Conservation (phyloP, 2,113 vertebrate species). For the Ciconia stormi region DNA sequence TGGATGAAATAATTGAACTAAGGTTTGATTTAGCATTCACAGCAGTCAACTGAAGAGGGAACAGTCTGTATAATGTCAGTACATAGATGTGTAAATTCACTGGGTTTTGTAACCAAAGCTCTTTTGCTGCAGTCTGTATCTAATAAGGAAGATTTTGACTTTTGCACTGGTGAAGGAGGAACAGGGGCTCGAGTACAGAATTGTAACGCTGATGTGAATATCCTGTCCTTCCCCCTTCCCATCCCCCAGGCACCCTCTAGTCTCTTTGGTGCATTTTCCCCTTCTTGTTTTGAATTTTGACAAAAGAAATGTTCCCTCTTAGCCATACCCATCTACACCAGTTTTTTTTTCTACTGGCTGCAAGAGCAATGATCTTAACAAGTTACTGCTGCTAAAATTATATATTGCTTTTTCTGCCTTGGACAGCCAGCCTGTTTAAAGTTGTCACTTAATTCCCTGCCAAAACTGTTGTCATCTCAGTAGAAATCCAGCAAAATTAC, state of each 20-base stretch:
- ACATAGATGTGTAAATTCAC: neutral
- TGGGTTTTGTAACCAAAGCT: neutral
- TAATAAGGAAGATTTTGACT: neutral
- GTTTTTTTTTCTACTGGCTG: neutral
- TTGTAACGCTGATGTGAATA: neutral
- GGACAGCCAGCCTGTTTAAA: constrained; percentile 36
- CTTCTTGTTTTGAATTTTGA: neutral
- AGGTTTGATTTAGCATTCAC: neutral
- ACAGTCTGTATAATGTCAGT: neutral
- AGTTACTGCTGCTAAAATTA: constrained; percentile 55
- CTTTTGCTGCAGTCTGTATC: neutral
- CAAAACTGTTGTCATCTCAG: constrained; percentile 30
- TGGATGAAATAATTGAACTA: neutral
- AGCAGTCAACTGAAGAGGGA: neutral
- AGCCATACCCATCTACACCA: neutral
- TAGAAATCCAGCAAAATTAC: neutral
- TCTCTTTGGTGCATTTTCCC: neutral
- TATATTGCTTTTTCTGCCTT: constrained; percentile 22
- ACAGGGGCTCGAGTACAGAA: neutral
- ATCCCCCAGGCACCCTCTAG: neutral
- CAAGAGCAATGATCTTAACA: constrained; percentile 37
- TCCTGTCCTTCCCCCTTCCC: neutral
- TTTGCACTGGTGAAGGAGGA: neutral
- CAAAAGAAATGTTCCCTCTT: neutral
- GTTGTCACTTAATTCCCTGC: constrained; percentile 46